Evolutionary conservation across 1,140 invertebrate species (phyloP), one percentile per base, ranked within the genome.

Genomic region (Dreissena polymorpha): DNA sequence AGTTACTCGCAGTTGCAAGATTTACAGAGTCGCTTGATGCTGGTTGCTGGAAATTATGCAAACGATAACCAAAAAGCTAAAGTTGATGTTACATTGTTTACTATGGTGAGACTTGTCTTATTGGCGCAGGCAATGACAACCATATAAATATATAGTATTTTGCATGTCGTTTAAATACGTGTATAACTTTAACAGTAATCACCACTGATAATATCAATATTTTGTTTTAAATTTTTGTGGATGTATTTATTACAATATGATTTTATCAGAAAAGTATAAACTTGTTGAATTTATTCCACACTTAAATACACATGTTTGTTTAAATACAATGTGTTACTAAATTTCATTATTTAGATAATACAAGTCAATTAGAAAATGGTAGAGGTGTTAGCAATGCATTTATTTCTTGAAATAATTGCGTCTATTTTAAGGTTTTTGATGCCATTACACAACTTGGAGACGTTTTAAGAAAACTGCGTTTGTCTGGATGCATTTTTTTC

Each of bases 1-100:
- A 80, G 71, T 49, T 87, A 87, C 79, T 77, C 88, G 51, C 78
- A 90, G 63, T 76, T 92, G 23, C 82, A 86, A 27, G 90, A 92
- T 67, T 75, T 92, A 14, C 91, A 92, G 85, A 90, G 90, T 69
- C 86, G 90, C 71, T 85, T 92, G 12, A 90, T 91, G 89, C 72
- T 92, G 69, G 90, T 92, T 57, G 90, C 91, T 71, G 90, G 90
- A n/a, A 89, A 89, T 84, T 89, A 89, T 70, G 88, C 89, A 64
- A 83, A 87, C 39, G 88, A 87, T 29, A 89, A 89, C 49, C 84
- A 88, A 39, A 85, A 89, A 64, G 88, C 91, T 10, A 88, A 90
- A 27, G 80, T 72, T 39, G 39, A 39, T 39, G 39, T 39, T 39
- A 39, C 39, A 8, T 5, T 39, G 51, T 92, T 91, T 71, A 89